Percentiles rank a stretch among this genome's conserved stretches.
phyloP scores from a whole-genome alignment of 1,140 invertebrate genomes.

The Apis cerana region DNA sequence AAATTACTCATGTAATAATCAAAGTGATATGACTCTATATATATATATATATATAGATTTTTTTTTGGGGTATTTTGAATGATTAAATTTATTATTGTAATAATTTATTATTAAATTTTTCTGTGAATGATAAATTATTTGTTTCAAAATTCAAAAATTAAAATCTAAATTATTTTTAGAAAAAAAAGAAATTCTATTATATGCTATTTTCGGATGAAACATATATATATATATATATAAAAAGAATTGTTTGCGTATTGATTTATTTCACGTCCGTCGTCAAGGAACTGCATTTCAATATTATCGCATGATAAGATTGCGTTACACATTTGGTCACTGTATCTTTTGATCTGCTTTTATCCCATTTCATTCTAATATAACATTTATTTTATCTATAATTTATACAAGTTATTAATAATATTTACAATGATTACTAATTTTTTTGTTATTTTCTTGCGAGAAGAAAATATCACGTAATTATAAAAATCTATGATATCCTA shows the following conservation, averaged over 20 bases:
- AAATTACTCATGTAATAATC: too few species aligned
- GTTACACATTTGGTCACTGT: conserved; percentile 64
- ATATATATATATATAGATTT: too few species aligned
- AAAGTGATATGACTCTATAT: too few species aligned
- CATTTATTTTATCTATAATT: conserved; percentile 4
- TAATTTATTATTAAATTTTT: neutral
- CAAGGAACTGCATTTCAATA: conserved; percentile 78
- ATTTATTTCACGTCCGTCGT: conserved; percentile 75
- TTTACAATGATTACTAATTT: neutral
- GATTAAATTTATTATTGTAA: too few species aligned
- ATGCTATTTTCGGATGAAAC: conserved; percentile 49
- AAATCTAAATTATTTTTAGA: conserved; percentile 4
- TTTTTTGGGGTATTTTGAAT: too few species aligned
- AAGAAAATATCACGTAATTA: neutral
- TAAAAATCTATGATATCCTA: neutral
- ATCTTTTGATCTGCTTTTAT: conserved; percentile 28
- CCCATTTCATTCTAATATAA: neutral
- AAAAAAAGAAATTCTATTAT: conserved; percentile 50
- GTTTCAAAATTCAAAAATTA: neutral
- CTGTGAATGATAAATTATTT: neutral
- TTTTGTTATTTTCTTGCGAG: neutral
- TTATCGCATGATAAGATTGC: conserved; percentile 75
- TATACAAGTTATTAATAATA: neutral
- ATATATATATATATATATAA: neutral
- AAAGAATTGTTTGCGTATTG: conserved; percentile 60